Percentiles rank a stretch among this genome's conserved stretches.
Conservation (phyloP, 2,113 vertebrate genomes). For the Anas platyrhynchos region DNA sequence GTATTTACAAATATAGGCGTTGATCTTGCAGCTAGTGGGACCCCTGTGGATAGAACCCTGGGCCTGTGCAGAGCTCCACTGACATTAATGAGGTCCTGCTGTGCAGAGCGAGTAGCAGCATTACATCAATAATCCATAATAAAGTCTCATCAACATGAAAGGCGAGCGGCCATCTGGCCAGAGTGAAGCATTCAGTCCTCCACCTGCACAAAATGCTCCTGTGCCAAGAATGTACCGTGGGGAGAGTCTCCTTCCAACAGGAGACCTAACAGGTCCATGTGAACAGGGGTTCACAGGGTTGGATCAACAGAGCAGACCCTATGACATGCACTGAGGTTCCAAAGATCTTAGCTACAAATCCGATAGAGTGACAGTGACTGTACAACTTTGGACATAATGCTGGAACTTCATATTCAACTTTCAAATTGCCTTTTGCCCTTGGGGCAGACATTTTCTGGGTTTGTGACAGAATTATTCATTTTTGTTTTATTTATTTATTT, state of each 20-base stretch:
- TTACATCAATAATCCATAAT: constrained; percentile 21
- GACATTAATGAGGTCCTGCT: not conserved
- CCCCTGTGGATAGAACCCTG: not conserved
- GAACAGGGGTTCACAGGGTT: not conserved
- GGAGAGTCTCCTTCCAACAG: not conserved
- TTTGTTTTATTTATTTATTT: not conserved
- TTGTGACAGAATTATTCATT: not conserved
- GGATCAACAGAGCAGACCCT: not conserved
- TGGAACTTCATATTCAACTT: not conserved
- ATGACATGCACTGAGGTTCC: not conserved
- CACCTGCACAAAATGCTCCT: not conserved
- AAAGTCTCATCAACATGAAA: not conserved
- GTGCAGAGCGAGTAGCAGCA: not conserved
- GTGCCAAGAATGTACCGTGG: not conserved
- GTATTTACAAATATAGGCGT: not conserved
- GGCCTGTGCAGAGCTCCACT: not conserved
- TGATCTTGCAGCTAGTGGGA: not conserved
- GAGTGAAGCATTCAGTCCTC: not conserved
- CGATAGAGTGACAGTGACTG: not conserved
- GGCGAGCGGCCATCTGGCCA: not conserved
- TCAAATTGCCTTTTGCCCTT: not conserved
- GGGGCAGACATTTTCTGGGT: not conserved
- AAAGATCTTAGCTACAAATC: not conserved
- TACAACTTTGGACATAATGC: not conserved
- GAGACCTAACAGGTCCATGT: not conserved